Evolutionary conservation across 1,140 invertebrate species (phyloP).

Genomic region (Mactra quadrangularis): DNA sequence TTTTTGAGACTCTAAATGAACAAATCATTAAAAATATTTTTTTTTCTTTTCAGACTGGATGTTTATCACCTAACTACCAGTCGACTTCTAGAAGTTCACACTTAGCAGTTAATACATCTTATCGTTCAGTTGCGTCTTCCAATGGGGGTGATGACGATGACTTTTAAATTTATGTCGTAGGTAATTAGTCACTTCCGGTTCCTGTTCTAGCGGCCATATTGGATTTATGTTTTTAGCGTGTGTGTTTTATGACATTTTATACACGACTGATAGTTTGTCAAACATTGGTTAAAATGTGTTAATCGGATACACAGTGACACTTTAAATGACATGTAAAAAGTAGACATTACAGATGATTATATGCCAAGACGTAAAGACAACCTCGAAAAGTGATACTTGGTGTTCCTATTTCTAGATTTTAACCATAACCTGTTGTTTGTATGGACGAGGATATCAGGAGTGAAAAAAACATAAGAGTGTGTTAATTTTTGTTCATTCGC

Average conservation of each 20-base stretch:
- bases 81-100: slow-evolving; percentile 60
- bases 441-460: slow-evolving; percentile 19
- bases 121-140: slow-evolving; percentile 67
- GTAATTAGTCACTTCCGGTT: slow-evolving; percentile 32
- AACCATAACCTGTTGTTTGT: neutral
- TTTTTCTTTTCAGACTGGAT: slow-evolving; percentile 50
- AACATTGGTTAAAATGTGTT: slow-evolving; percentile 22
- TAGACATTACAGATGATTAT: slow-evolving; percentile 13
- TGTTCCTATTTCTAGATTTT: slow-evolving; percentile 23
- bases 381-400: slow-evolving; percentile 35
- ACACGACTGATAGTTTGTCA: neutral
- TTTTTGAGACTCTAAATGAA: too few relatives aligned
- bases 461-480: slow-evolving; percentile 19
- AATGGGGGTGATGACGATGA: slow-evolving; percentile 70
- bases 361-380: slow-evolving; percentile 50
- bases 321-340: neutral
- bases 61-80: slow-evolving; percentile 52
- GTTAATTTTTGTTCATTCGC: neutral
- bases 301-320: slow-evolving; percentile 5
- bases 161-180: slow-evolving; percentile 10
- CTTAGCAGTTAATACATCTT: slow-evolving; percentile 65
- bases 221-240: slow-evolving; percentile 20
- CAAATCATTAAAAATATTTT: neutral
- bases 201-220: slow-evolving; percentile 26
- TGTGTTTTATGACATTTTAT: slow-evolving; percentile 32